These are phyloP conservation scores for Orchesella flavescens DNA, from an alignment of 2,888 invertebrate genomes.

Conservation along the genomic window DNA sequence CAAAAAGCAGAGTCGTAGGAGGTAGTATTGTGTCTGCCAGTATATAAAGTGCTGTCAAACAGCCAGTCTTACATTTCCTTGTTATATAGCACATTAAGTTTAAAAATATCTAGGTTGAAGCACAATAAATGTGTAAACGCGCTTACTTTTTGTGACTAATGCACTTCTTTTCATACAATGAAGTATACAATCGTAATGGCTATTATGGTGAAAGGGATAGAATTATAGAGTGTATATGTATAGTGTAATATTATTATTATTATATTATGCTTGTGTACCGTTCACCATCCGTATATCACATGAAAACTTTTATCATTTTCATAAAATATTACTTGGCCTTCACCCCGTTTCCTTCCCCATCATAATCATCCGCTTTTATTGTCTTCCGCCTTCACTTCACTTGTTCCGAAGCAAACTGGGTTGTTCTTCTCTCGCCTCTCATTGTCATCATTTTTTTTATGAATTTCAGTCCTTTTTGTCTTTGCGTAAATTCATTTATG, in stretches of 20 bases:
- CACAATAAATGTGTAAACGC: neutral
- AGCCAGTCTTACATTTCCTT: constrained; percentile 36
- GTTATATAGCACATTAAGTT: constrained; percentile 30
- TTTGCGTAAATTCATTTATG: neutral
- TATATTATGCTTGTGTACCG: neutral
- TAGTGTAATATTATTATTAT: too few species aligned
- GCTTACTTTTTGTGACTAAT: neutral
- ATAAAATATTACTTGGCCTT: constrained; percentile 46
- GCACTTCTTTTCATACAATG: neutral
- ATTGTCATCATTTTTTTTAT: neutral
- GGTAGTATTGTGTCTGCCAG: neutral
- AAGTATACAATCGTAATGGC: neutral
- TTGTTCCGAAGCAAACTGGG: neutral
- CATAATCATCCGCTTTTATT: constrained; percentile 29
- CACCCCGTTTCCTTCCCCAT: constrained; percentile 34
- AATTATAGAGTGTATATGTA: too few species aligned
- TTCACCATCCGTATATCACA: neutral
- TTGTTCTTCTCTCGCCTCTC: neutral
- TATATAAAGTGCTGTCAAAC: constrained; percentile 35
- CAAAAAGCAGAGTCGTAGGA: neutral
- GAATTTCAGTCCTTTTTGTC: neutral
- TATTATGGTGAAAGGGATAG: too few species aligned
- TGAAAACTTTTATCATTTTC: constrained; percentile 44
- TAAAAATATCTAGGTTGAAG: constrained; percentile 8
- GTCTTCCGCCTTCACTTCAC: constrained; percentile 33